Evolutionary conservation across 2,113 vertebrate genomes (phyloP).

Genomic region (Ia io): DNA sequence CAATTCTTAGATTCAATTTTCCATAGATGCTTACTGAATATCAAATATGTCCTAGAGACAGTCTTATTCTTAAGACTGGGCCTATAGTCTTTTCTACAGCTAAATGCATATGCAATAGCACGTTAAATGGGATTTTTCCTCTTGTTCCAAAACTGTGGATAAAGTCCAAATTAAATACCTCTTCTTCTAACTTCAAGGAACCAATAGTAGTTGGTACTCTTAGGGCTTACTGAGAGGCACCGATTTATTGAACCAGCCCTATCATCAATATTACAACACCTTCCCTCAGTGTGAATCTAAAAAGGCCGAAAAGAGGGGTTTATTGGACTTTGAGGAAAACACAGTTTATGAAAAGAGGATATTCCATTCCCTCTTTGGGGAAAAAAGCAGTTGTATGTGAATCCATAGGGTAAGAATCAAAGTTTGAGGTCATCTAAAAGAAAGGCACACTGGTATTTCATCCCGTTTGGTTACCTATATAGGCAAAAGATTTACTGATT

Average conservation of each 20-base stretch:
- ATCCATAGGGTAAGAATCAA: background rate
- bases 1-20: background rate
- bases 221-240: background rate
- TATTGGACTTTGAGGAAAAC: background rate
- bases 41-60: background rate
- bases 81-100: background rate
- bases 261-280: background rate
- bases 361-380: background rate
- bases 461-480: background rate
- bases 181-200: background rate
- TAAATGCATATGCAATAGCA: background rate
- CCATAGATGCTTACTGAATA: background rate
- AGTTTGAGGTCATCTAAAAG: background rate
- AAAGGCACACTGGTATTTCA: background rate
- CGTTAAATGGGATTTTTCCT: background rate
- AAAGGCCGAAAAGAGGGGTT: background rate
- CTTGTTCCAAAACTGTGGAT: background rate
- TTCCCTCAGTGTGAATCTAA: background rate
- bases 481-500: background rate
- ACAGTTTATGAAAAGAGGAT: background rate
- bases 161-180: background rate
- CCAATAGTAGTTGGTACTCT: background rate
- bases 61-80: background rate
- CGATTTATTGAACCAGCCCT: background rate
- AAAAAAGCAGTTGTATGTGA: background rate